Evolutionary conservation across 2,797 vertebrate species (phyloP), one percentile per base, ranked within the genome.

Genomic region (Halcyon leucocephala): DNA sequence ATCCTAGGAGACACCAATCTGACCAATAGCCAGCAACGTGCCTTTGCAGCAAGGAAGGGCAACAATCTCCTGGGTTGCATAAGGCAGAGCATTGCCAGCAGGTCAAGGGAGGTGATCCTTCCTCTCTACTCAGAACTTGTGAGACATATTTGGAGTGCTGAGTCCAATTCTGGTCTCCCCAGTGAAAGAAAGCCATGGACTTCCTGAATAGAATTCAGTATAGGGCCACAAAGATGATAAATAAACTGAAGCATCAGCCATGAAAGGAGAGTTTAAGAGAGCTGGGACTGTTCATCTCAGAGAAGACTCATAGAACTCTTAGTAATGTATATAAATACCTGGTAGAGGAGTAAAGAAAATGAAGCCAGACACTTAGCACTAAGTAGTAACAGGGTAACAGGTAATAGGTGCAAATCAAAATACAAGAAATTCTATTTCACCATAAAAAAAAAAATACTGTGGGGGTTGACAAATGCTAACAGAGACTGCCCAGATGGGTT

Each of bases 361-460:
- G 7, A 8, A 54, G 4, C 1, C 28, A 60, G 17, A 15, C 7
- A 64, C 16, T 39, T n/a, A 29, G 2, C 2, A 1, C 14, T 58
- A 62, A 37, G 5, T 24, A 39, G 8, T 48, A 73, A 58, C 18
- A 39, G 5, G 9, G 8, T 71, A 62, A 62, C 12, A 82, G 7
- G 8, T 48, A 77, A 62, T 21, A 6, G 29, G 5, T 8, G 44
- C 9, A 78, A 55, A 41, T 25, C 9, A 44, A 82, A 78, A 60
- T 41, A n/a, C 8, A 69, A 39, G 4, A 28, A 73, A 48, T 37
- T n/a, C 7, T 54, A 28, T 52, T 84, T 46, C 9, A 33, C 31
- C 7, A 10, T 39, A 31, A 35, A 22, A n/a, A 39, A 17, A 14
- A 20, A 31, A 46, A 15, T 51, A 19, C 21, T 9, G 5, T 29